Evolutionary conservation across 2,888 invertebrate genomes (phyloP).

Genomic region (Acleris emargana): DNA sequence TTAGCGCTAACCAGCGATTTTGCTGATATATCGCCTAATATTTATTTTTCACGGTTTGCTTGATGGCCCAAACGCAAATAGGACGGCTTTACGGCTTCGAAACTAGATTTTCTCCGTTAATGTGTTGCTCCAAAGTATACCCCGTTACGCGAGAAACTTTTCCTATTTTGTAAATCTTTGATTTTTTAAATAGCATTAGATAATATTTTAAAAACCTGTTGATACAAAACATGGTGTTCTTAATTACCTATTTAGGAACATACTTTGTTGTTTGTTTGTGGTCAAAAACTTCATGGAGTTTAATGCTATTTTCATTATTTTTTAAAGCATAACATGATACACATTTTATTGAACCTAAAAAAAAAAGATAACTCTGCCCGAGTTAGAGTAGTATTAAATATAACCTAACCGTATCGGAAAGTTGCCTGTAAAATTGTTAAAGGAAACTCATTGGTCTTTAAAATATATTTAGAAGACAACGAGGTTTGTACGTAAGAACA

Average conservation of each 20-base stretch:
- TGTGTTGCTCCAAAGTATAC: slow-evolving; percentile 28
- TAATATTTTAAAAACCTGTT: no score
- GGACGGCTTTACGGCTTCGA: slow-evolving; percentile 57
- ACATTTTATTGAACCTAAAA: no score
- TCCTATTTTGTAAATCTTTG: slow-evolving; percentile 1
- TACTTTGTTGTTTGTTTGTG: no score
- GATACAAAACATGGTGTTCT: no score
- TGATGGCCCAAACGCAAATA: slow-evolving; percentile 62
- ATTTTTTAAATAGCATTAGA: no score
- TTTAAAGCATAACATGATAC: no score
- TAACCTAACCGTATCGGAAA: no score
- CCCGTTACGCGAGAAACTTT: slow-evolving; percentile 16
- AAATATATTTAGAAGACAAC: background rate
- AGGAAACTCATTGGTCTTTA: background rate
- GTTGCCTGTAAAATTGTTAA: background rate
- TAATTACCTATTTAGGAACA: no score
- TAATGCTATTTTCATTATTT: no score
- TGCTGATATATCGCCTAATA: slow-evolving; percentile 77
- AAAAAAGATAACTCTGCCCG: no score
- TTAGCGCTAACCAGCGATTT: slow-evolving; percentile 72
- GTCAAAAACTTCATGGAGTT: no score
- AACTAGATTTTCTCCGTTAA: slow-evolving; percentile 54
- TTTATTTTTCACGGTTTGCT: slow-evolving; percentile 79
- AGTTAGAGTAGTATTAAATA: no score
- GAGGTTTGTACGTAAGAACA: slow-evolving; percentile 1